Evolutionary conservation across 1,140 invertebrate species (phyloP).

Genomic region (Lucilia sericata): DNA sequence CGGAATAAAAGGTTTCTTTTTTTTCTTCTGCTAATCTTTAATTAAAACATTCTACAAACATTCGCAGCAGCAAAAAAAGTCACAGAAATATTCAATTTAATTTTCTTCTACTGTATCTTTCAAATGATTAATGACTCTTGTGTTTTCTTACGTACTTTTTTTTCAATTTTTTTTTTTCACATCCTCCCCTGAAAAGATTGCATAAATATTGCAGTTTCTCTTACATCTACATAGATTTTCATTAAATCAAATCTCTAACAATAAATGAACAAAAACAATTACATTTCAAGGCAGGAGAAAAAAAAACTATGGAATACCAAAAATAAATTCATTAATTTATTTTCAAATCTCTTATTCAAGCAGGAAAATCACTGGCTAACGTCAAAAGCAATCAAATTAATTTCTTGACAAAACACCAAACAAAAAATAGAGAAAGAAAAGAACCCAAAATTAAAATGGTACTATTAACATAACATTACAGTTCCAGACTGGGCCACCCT

Average conservation of each 20-base stretch:
- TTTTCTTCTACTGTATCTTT: constrained; percentile 4
- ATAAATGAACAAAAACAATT: constrained; percentile 45
- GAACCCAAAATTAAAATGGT: not conserved
- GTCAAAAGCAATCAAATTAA: constrained; percentile 47
- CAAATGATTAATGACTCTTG: constrained; percentile 32
- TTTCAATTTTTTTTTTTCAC: not conserved
- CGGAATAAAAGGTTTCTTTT: not conserved
- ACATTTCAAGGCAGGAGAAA: not conserved
- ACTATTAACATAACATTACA: constrained; percentile 25
- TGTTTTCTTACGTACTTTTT: not conserved
- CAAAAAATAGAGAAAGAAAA: not conserved
- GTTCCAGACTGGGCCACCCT: not conserved
- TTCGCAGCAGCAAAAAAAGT: not conserved
- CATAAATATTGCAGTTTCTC: constrained; percentile 21
- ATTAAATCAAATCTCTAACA: constrained; percentile 37
- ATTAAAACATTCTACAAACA: not conserved
- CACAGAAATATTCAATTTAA: constrained; percentile 25
- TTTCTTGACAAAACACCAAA: constrained; percentile 37
- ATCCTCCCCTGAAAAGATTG: constrained; percentile 21
- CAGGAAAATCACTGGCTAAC: constrained; percentile 44
- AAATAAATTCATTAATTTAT: constrained; percentile 10
- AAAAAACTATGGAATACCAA: not conserved
- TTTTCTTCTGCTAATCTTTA: not conserved
- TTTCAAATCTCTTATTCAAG: not conserved
- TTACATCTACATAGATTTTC: constrained; percentile 7